phyloP scores from a whole-genome alignment of 1,140 invertebrate genomes.

The Drosophila cardini region DNA sequence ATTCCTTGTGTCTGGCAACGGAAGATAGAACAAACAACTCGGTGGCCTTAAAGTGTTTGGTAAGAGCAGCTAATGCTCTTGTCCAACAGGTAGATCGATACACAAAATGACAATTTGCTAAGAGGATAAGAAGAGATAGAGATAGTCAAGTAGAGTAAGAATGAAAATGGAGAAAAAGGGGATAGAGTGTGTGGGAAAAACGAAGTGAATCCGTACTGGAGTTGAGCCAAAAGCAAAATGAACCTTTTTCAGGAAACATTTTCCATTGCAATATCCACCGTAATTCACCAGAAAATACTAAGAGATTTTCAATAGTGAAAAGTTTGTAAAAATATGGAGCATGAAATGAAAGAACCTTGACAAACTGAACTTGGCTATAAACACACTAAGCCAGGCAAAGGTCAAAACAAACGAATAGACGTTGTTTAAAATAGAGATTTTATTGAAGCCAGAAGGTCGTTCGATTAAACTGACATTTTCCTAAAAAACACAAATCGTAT shows the following conservation, averaged over 20 bases:
- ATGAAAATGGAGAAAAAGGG: neutral
- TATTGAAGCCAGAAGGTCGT: conserved; percentile 82
- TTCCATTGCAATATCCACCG: neutral
- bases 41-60: neutral
- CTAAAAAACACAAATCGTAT: conserved; percentile 88
- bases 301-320: neutral
- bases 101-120: conserved; percentile 18
- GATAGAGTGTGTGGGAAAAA: no score
- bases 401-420: conserved; percentile 4
- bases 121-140: neutral
- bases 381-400: neutral
- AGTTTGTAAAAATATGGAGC: neutral
- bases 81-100: conserved; percentile 40
- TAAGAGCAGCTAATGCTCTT: neutral
- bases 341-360: neutral
- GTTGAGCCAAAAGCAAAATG: conserved; percentile 5
- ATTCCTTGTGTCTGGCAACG: conserved; percentile 21
- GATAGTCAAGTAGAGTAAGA: neutral
- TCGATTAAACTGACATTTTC: conserved; percentile 91
- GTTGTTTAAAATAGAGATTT: conserved; percentile 11
- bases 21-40: neutral
- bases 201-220: neutral
- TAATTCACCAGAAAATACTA: conserved; percentile 8
- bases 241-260: neutral
- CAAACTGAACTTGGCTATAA: conserved; percentile 4